A percentile compares a stretch with the other conserved stretches of the same genome.
Conservation (phyloP, 2,888 invertebrate species). For the Hyles lineata region DNA sequence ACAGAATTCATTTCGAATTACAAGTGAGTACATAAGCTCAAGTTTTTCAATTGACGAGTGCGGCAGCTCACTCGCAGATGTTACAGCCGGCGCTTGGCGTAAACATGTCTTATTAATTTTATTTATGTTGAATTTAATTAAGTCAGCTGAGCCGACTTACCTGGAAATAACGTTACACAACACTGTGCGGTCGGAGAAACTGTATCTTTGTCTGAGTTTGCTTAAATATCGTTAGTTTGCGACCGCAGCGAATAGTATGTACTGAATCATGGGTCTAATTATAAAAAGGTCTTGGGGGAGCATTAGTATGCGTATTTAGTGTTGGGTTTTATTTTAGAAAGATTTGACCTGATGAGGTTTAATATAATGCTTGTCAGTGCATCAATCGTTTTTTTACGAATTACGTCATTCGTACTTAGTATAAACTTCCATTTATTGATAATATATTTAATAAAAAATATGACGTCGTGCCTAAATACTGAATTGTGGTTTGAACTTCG, state of each 20-base stretch:
- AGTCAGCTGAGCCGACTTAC: neutral
- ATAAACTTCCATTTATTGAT: too few species aligned
- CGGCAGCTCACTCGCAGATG: conserved; percentile 18
- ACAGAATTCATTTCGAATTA: neutral
- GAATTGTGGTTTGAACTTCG: too few species aligned
- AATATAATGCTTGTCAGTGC: too few species aligned
- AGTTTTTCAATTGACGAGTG: conserved; percentile 8
- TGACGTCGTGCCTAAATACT: too few species aligned
- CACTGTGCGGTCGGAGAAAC: neutral
- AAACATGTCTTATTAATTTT: conserved; percentile 25
- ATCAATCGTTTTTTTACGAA: too few species aligned
- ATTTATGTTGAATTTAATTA: conserved; percentile 12
- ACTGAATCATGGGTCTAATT: neutral
- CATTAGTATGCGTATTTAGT: too few species aligned
- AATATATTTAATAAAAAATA: too few species aligned
- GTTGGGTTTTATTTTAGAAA: too few species aligned
- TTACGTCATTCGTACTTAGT: too few species aligned
- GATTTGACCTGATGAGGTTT: too few species aligned
- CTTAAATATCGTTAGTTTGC: neutral
- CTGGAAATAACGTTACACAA: conserved; percentile 5
- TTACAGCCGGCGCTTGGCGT: neutral
- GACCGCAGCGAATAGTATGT: neutral
- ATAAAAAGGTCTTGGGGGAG: neutral
- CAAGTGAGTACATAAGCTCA: conserved; percentile 5
- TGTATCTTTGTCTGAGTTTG: neutral